These are phyloP conservation scores for Euwallacea fornicatus DNA, from an alignment of 1,140 invertebrate species.

Conservation along the genomic window DNA sequence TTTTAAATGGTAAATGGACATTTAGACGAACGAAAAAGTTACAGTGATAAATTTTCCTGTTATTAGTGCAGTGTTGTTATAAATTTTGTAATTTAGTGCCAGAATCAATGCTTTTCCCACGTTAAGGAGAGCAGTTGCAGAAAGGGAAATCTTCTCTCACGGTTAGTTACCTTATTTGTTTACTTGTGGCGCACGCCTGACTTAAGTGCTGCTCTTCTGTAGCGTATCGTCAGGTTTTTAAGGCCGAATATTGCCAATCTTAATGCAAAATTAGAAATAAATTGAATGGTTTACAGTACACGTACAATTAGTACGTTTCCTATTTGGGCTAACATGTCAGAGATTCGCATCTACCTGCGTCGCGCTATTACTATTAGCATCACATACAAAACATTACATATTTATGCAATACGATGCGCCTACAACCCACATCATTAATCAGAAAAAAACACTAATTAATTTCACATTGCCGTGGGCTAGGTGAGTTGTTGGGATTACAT, in stretches of 20 bases:
- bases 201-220: no score
- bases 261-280: neutral
- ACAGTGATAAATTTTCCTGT: neutral
- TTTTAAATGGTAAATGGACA: no score
- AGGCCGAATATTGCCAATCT: neutral
- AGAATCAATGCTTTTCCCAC: conserved; percentile 1
- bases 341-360: no score
- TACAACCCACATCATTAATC: no score
- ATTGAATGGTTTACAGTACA: neutral
- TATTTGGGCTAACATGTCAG: neutral
- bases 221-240: no score
- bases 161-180: conserved; percentile 15
- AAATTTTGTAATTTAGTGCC: conserved; percentile 4
- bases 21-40: no score
- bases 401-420: no score
- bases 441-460: no score
- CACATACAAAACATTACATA: no score
- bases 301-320: neutral
- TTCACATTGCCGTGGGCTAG: no score
- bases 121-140: conserved; percentile 22
- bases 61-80: neutral
- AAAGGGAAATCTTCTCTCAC: conserved; percentile 19
- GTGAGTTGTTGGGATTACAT: no score
- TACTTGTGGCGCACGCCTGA: neutral
- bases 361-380: no score